Evolutionary conservation across 2,113 vertebrate species (phyloP).

Genomic region (Pteropus alecto): DNA sequence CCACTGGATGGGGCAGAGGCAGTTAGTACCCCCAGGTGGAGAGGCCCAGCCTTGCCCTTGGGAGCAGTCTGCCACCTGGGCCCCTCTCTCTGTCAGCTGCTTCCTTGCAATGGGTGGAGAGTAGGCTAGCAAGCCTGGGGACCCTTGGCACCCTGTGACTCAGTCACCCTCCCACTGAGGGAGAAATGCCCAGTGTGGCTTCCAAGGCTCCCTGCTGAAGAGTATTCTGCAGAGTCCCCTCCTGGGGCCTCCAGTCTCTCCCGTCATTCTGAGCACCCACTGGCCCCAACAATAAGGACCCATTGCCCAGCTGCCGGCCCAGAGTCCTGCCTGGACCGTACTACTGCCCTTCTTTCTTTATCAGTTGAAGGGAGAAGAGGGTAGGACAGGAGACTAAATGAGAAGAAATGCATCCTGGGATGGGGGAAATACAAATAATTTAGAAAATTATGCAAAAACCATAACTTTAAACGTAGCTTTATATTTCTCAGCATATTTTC

Average conservation of each 20-base stretch:
- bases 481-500: background rate
- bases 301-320: accelerated
- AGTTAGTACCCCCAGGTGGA: background rate
- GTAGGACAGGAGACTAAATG: no score
- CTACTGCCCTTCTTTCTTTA: background rate
- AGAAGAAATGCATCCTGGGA: background rate
- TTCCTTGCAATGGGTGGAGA: background rate
- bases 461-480: background rate
- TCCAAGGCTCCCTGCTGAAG: background rate
- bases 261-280: background rate
- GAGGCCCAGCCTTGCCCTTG: background rate
- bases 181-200: background rate
- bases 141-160: background rate
- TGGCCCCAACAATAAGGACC: background rate
- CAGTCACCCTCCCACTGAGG: background rate
- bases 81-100: background rate
- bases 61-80: background rate
- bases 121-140: background rate
- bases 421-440: background rate
- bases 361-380: background rate
- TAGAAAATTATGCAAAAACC: background rate
- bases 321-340: background rate
- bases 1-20: slow-evolving; percentile 82
- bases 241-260: background rate
- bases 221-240: background rate